Evolutionary conservation across 2,888 invertebrate genomes (phyloP).

Genomic region (Andrena fulva): DNA sequence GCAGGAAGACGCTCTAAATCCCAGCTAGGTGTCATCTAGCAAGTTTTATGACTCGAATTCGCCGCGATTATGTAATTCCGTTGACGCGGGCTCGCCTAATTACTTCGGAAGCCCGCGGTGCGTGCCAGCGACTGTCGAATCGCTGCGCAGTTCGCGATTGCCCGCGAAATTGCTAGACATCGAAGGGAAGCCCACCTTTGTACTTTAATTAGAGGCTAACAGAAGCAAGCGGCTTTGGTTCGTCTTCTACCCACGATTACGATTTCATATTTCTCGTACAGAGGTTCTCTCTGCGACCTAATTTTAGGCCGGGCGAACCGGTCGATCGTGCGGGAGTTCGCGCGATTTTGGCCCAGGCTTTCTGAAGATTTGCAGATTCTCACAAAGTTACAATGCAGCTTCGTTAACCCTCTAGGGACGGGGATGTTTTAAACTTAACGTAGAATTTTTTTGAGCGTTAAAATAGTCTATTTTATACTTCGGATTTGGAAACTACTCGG

Average conservation of each 20-base stretch:
- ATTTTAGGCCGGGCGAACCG: not conserved
- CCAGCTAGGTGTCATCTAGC: constrained; percentile 39
- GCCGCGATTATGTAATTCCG: constrained; percentile 49
- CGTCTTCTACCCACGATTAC: not conserved
- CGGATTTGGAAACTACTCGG: no score
- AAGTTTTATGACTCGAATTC: constrained; percentile 57
- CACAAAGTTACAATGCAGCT: not conserved
- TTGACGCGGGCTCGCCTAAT: constrained; percentile 76
- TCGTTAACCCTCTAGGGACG: no score
- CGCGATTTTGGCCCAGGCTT: constrained; percentile 3
- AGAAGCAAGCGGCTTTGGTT: not conserved
- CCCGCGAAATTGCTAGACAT: not conserved
- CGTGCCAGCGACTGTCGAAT: constrained; percentile 69
- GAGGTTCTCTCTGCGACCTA: not conserved
- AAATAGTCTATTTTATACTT: no score
- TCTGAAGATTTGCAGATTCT: not conserved
- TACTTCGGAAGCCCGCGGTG: constrained; percentile 71
- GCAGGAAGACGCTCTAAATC: constrained; percentile 33
- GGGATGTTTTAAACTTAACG: no score
- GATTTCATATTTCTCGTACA: not conserved
- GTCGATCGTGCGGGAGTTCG: not conserved
- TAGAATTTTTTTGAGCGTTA: no score
- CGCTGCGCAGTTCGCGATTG: constrained; percentile 57
- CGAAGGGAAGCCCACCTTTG: not conserved
- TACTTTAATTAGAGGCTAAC: not conserved